Conservation (phyloP, 2,797 vertebrate species). For the Rachycentron canadum region DNA sequence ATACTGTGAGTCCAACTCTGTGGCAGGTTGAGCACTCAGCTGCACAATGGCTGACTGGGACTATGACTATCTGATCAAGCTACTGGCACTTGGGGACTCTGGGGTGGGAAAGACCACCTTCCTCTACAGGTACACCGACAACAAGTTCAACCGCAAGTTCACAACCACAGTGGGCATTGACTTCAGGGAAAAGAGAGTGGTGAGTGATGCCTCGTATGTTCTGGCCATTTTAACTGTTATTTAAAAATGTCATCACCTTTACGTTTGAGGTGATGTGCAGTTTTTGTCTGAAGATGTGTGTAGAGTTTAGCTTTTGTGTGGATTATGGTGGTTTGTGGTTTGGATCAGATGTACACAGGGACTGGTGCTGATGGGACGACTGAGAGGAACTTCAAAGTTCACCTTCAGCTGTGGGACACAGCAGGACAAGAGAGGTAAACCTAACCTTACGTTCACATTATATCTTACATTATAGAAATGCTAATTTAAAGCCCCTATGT, state of each 20-base stretch:
- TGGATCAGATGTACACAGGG: slow-evolving; percentile 87
- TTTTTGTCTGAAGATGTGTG: background rate
- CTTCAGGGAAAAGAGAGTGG: slow-evolving; percentile 97
- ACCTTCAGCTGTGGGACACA: slow-evolving; percentile 98
- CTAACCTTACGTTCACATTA: background rate
- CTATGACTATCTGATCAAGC: slow-evolving; percentile 99
- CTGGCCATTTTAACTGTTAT: background rate
- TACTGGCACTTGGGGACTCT: slow-evolving; percentile 96
- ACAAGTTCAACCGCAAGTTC: slow-evolving; percentile 94
- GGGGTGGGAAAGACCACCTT: slow-evolving; percentile 98
- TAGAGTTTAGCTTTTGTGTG: background rate
- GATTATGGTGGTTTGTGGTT: slow-evolving; percentile 24
- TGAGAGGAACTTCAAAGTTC: slow-evolving; percentile 91
- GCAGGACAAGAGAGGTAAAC: slow-evolving; percentile 94
- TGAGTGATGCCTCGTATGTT: slow-evolving; percentile 78
- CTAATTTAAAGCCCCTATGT: background rate
- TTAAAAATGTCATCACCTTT: background rate
- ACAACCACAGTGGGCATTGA: slow-evolving; percentile 96
- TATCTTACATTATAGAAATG: background rate
- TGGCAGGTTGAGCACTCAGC: slow-evolving; percentile 80
- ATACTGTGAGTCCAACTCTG: slow-evolving; percentile 29
- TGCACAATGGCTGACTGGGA: slow-evolving; percentile 96
- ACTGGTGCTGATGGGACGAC: slow-evolving; percentile 87
- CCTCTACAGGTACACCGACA: slow-evolving; percentile 96
- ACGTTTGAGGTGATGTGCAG: background rate